Conservation (phyloP, 2,113 vertebrate species). For the Austrofundulus limnaeus region DNA sequence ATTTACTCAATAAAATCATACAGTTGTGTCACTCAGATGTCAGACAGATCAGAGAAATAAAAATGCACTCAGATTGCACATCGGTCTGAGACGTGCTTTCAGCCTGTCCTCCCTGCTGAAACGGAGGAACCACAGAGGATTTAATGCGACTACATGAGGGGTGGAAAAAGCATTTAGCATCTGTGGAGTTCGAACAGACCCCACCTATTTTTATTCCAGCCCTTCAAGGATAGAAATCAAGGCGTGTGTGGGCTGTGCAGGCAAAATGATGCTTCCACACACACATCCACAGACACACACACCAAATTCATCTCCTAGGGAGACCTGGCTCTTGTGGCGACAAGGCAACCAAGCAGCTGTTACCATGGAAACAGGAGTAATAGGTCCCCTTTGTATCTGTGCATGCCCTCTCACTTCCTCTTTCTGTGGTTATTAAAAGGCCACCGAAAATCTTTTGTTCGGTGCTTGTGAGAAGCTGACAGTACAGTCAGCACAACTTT, state of each 20-base stretch:
- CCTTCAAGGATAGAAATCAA: conserved; percentile 37
- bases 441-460: conserved; percentile 39
- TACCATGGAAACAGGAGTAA: conserved; percentile 83
- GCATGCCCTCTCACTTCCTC: conserved; percentile 49
- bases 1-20: too few species aligned
- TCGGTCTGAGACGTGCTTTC: conserved; percentile 26
- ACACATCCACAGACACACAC: conserved; percentile 52
- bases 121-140: conserved; percentile 30
- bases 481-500: conserved; percentile 11
- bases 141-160: conserved; percentile 42
- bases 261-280: conserved; percentile 35
- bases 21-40: not conserved
- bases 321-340: conserved; percentile 75
- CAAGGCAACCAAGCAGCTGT: conserved; percentile 77
- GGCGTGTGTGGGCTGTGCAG: conserved; percentile 47
- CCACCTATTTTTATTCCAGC: conserved; percentile 54
- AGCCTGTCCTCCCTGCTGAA: conserved; percentile 23
- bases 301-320: conserved; percentile 72
- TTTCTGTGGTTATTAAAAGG: conserved; percentile 43
- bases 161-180: conserved; percentile 34
- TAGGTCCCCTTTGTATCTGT: conserved; percentile 58
- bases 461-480: conserved; percentile 8
- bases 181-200: conserved; percentile 43
- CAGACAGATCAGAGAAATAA: conserved; percentile 11
- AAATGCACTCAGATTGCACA: conserved; percentile 6